phyloP scores from a whole-genome alignment of 1,140 invertebrate genomes.

The Zeugodacus cucurbitae region DNA sequence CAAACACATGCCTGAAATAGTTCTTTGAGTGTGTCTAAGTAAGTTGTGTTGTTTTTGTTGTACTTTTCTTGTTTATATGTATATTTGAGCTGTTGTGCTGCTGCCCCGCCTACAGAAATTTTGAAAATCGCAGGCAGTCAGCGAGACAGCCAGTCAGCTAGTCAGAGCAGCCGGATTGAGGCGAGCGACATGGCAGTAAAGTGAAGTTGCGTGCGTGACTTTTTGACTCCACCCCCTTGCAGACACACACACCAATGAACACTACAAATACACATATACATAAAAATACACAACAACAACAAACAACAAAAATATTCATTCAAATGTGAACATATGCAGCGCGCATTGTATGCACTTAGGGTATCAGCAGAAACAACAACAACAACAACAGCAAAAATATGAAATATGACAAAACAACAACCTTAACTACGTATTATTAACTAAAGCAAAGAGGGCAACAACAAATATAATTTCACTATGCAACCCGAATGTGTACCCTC shows the following conservation, averaged over 20 bases:
- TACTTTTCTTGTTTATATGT: not conserved
- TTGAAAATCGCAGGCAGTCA: slow-evolving; percentile 6
- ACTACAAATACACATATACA: not conserved
- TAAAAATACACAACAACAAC: too few species aligned
- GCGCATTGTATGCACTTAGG: not conserved
- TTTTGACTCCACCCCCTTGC: slow-evolving; percentile 21
- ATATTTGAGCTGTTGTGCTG: not conserved
- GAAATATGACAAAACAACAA: too few species aligned
- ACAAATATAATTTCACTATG: not conserved
- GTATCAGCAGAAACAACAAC: not conserved
- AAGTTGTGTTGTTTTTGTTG: not conserved
- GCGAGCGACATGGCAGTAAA: not conserved
- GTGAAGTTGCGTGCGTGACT: slow-evolving; percentile 31
- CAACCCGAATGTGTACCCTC: not conserved
- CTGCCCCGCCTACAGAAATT: slow-evolving; percentile 25
- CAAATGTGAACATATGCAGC: not conserved
- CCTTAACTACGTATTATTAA: not conserved
- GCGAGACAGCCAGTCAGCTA: not conserved
- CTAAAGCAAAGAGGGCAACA: not conserved
- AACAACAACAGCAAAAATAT: not conserved
- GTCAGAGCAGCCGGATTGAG: not conserved
- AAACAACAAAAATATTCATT: not conserved
- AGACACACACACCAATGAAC: not conserved
- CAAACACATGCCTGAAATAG: not conserved
- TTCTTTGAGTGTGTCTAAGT: not conserved